Evolutionary conservation across 2,888 invertebrate genomes (phyloP).

Genomic region (Xestia rhomboidea): DNA sequence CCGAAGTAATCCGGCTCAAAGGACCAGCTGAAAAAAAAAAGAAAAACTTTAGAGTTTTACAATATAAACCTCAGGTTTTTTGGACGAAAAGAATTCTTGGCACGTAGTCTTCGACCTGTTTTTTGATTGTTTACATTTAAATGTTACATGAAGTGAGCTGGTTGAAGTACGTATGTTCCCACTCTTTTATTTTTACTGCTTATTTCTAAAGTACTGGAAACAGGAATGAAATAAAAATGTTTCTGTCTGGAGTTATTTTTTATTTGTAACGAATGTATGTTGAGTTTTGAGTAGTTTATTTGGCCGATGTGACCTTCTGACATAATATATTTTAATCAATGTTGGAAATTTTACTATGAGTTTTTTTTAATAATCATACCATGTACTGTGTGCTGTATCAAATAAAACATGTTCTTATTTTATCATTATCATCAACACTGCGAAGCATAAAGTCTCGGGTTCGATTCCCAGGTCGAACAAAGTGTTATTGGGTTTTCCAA

Average conservation of each 20-base stretch:
- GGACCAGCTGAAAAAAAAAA: conserved; percentile 17
- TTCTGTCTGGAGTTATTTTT: conserved; percentile 23
- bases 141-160: conserved; percentile 25
- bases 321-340: conserved; percentile 27
- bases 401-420: background rate
- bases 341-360: no score
- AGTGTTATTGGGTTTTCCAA: background rate
- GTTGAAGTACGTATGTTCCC: conserved; percentile 9
- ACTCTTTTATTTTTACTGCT: conserved; percentile 31
- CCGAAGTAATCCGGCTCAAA: conserved; percentile 36
- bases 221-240: conserved; percentile 37
- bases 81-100: conserved; percentile 28
- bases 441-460: no score
- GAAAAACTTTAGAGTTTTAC: conserved; percentile 47
- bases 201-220: conserved; percentile 36
- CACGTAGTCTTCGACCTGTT: conserved; percentile 54
- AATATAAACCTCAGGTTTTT: conserved; percentile 42
- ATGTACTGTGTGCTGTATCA: background rate
- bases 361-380: background rate
- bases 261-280: background rate
- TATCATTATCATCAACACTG: background rate
- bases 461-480: background rate
- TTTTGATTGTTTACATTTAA: conserved; percentile 48
- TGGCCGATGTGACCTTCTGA: background rate
- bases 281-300: conserved; percentile 14